Evolutionary conservation across 2,113 vertebrate genomes (phyloP).

Genomic region (Pseudopipra pipra): DNA sequence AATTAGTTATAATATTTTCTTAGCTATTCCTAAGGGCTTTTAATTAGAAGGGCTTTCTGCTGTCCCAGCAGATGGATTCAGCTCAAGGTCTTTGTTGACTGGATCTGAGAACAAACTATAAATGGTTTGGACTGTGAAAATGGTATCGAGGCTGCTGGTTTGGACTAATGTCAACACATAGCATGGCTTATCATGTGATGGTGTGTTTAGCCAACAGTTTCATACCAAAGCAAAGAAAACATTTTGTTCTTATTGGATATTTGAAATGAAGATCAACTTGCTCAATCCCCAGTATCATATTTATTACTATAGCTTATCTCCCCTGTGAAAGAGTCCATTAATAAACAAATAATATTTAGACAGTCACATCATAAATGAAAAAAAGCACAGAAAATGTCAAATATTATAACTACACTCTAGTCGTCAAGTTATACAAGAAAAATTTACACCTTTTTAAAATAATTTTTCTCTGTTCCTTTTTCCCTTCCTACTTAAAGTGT

Average conservation of each 20-base stretch:
- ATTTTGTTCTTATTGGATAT: conserved; percentile 26
- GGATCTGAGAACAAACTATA: conserved; percentile 44
- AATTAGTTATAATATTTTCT: neutral
- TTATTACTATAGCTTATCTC: conserved; percentile 16
- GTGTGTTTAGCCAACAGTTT: conserved; percentile 39
- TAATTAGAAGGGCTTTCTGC: neutral
- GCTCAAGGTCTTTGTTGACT: neutral
- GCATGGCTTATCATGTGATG: neutral
- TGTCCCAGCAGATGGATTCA: neutral
- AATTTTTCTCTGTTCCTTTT: neutral
- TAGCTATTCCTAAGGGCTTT: neutral
- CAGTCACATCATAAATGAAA: conserved; percentile 19
- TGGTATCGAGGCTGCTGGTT: neutral
- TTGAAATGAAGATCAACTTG: conserved; percentile 2
- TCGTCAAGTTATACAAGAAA: neutral
- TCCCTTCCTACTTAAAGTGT: neutral
- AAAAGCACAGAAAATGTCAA: neutral
- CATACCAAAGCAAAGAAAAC: conserved; percentile 34
- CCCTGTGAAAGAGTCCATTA: neutral
- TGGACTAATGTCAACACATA: conserved; percentile 28
- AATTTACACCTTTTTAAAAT: neutral
- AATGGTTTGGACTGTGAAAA: conserved; percentile 37
- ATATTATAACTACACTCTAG: neutral
- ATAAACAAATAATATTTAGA: conserved; percentile 22
- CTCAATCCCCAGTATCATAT: neutral